Base-by-base conservation (phyloP, 35 echinoderm and acorn worm species). In the Strongylocentrotus purpuratus region DNA sequence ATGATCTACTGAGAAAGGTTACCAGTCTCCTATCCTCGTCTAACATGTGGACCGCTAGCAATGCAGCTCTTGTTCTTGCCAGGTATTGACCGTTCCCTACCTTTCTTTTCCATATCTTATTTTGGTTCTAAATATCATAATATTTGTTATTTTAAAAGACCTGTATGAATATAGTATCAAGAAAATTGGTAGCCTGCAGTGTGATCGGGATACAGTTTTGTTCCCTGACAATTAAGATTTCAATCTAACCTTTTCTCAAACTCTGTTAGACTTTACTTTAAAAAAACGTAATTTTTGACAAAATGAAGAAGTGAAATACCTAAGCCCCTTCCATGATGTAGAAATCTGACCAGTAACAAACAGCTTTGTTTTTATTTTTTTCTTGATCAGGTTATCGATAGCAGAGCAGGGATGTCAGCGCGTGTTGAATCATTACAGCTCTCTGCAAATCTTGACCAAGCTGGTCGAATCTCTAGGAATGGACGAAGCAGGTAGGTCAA, bases 41-140 rank as follows among this genome's bases (percentile, higher is more conserved):
- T 46, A 99, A 98, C 85, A 97, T 98, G 96, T 99, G 98, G 98
- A 99, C 98, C 33, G 98, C 97, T 45, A 99, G 98, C 94, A 99
- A 99, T 97, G 97, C 98, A 92, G 97, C 98, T n/a, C 92, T 99
- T 15, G 98, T 99, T 18, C 87, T 99, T 31, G 98, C 98, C 45
- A 96, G 98, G 98, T 99, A 93, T 86, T 71, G 86, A 25, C 25
- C 85, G 48, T 55, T 55, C 50, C 13, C 48, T 52, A 52, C 48
- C 48, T 52, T 10, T 46, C 31, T 86, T 5, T n/a, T 12, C 8
- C 48, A 52, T 52, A 2, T 52, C 48, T 50, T 50, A 50, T 50
- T 50, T 50, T 50, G 48, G 48, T 8, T 50, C 8, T 50, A 13
- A 50, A 50, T 50, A 10, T 50, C 48, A 50, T 13, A 50, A 50